Evolutionary conservation across 2,797 vertebrate genomes (phyloP).

Genomic region (Syngnathus acus): DNA sequence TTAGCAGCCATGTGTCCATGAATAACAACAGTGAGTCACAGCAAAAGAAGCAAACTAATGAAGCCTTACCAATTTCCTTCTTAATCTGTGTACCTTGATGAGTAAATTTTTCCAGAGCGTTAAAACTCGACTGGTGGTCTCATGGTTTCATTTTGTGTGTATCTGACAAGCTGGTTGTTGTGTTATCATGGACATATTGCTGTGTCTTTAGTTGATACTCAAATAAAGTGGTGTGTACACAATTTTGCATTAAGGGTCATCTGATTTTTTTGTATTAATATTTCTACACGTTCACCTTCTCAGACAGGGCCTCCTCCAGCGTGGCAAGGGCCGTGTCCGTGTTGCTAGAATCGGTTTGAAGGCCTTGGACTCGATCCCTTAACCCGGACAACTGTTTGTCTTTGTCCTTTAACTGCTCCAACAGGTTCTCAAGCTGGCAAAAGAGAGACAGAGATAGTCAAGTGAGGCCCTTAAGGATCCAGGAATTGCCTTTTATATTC

Average conservation of each 20-base stretch:
- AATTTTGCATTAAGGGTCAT: not conserved
- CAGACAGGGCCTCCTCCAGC: slow-evolving; percentile 88
- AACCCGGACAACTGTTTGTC: slow-evolving; percentile 91
- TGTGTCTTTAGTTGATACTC: not conserved
- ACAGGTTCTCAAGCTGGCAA: slow-evolving; percentile 78
- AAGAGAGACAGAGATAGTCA: slow-evolving; percentile 24
- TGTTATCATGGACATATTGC: not conserved
- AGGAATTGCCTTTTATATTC: not conserved
- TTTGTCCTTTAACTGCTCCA: slow-evolving; percentile 95
- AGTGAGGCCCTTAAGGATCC: slow-evolving; percentile 3
- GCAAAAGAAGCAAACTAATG: slow-evolving; percentile 36
- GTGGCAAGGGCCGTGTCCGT: slow-evolving; percentile 92
- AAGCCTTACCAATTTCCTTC: slow-evolving; percentile 23
- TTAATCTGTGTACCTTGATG: slow-evolving; percentile 1
- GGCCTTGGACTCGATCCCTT: slow-evolving; percentile 88
- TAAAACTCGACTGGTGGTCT: not conserved
- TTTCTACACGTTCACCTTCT: slow-evolving; percentile 75
- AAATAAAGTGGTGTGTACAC: not conserved
- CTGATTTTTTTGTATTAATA: not conserved
- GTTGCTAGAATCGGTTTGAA: slow-evolving; percentile 96
- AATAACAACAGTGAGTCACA: slow-evolving; percentile 39
- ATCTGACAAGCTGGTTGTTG: not conserved
- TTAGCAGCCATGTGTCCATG: slow-evolving; percentile 26
- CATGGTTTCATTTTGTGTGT: not conserved
- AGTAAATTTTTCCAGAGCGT: slow-evolving; percentile 1